These are phyloP conservation scores for Plectus sambesii DNA, from an alignment of 1,140 invertebrate species.

Conservation along the genomic window DNA sequence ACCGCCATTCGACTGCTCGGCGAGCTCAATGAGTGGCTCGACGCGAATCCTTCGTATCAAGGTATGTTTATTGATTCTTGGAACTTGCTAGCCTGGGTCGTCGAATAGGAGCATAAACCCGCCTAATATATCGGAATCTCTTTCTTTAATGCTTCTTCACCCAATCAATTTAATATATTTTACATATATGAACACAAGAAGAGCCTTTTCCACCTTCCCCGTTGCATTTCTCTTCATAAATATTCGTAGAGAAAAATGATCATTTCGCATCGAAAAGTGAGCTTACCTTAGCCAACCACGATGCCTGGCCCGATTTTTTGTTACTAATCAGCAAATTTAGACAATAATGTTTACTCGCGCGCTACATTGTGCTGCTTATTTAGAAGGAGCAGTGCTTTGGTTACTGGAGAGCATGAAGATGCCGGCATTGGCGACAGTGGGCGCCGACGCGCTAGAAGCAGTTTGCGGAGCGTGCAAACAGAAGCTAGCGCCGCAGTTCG, in stretches of 20 bases:
- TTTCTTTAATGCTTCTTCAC: constrained; percentile 11
- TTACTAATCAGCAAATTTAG: too few species aligned
- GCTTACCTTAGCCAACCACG: too few species aligned
- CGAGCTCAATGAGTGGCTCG: constrained; percentile 87
- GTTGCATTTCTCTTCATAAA: too few species aligned
- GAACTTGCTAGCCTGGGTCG: constrained; percentile 18
- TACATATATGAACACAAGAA: too few species aligned
- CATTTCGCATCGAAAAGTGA: too few species aligned
- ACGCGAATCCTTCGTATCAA: constrained; percentile 66
- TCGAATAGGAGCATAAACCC: constrained; percentile 21
- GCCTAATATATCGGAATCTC: constrained; percentile 1
- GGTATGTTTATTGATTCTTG: constrained; percentile 47
- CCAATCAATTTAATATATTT: too few species aligned
- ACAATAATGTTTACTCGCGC: too few species aligned
- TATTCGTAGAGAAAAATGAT: too few species aligned
- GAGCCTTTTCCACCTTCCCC: too few species aligned
- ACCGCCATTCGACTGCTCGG: constrained; percentile 78
- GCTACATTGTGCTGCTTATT: too few species aligned
- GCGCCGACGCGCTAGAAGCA: constrained; percentile 60
- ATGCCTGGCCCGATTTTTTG: too few species aligned
- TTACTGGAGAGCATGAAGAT: constrained; percentile 63
- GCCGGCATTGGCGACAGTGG: constrained; percentile 60
- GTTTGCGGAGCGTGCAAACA: constrained; percentile 64
- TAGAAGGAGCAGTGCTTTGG: constrained; percentile 67
- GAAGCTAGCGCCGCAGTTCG: constrained; percentile 68